These are phyloP conservation scores for Cephus pygmeus DNA, from an alignment of 2,888 invertebrate genomes.

Conservation along the genomic window DNA sequence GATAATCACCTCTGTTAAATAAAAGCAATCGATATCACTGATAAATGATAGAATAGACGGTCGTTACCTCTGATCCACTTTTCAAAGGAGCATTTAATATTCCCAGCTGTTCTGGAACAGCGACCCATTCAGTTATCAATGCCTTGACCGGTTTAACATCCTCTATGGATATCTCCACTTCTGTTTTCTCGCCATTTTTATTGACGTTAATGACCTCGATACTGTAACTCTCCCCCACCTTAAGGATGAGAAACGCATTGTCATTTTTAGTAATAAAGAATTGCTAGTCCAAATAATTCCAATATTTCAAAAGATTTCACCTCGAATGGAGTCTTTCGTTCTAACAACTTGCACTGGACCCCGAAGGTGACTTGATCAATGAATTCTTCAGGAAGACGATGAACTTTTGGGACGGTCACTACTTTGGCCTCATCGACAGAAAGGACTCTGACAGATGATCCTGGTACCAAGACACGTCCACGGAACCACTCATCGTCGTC, in stretches of 20 bases:
- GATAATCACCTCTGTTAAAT: slow-evolving; percentile 12
- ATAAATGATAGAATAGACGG: background rate
- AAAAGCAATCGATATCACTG: background rate
- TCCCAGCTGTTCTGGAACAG: slow-evolving; percentile 43
- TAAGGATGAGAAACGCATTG: background rate
- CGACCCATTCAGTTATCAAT: slow-evolving; percentile 42
- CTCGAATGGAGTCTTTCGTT: slow-evolving; percentile 12
- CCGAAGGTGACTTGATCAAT: slow-evolving; percentile 36
- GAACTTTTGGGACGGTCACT: slow-evolving; percentile 24
- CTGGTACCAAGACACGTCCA: slow-evolving; percentile 43
- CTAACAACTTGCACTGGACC: slow-evolving; percentile 32
- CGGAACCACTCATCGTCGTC: slow-evolving; percentile 48
- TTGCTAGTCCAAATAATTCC: background rate
- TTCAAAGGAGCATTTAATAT: slow-evolving; percentile 37
- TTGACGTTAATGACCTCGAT: background rate
- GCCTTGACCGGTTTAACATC: slow-evolving; percentile 16
- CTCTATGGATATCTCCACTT: slow-evolving; percentile 8
- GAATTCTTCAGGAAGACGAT: slow-evolving; percentile 39
- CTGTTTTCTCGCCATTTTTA: background rate
- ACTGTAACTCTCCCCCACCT: background rate
- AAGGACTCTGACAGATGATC: slow-evolving; percentile 38
- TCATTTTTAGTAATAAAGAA: background rate
- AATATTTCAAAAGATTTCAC: slow-evolving; percentile 12
- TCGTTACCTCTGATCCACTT: slow-evolving; percentile 43
- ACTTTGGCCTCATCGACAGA: slow-evolving; percentile 48